Evolutionary conservation across 2,113 vertebrate genomes (phyloP).

Genomic region (Psittacus erithacus): DNA sequence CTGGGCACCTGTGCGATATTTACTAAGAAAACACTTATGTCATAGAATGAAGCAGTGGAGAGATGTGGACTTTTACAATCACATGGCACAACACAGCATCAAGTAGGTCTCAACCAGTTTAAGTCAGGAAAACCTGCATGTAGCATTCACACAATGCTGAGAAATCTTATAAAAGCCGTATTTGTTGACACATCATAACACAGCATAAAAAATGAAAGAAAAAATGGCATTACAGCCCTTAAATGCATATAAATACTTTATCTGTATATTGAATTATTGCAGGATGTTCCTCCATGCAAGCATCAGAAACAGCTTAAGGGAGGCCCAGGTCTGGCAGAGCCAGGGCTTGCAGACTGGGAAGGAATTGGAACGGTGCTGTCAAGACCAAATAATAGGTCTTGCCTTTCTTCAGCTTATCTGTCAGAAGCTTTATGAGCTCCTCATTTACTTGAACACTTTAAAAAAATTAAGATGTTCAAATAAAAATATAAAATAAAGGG

Average conservation of each 20-base stretch:
- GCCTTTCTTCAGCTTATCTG: neutral
- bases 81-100: neutral
- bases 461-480: neutral
- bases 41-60: neutral
- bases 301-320: neutral
- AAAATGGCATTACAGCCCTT: neutral
- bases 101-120: neutral
- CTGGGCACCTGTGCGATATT: neutral
- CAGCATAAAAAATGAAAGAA: neutral
- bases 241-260: neutral
- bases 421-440: neutral
- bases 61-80: neutral
- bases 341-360: neutral
- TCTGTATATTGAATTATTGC: neutral
- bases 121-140: neutral
- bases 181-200: neutral
- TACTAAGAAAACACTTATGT: neutral
- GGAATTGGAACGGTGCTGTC: rapidly evolving
- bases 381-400: neutral
- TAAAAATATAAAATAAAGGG: neutral
- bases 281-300: neutral
- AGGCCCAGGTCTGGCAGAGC: neutral
- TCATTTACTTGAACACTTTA: neutral
- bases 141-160: neutral
- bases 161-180: neutral